Evolutionary conservation across 2,888 invertebrate species (phyloP).

Genomic region (Polia nebulosa): DNA sequence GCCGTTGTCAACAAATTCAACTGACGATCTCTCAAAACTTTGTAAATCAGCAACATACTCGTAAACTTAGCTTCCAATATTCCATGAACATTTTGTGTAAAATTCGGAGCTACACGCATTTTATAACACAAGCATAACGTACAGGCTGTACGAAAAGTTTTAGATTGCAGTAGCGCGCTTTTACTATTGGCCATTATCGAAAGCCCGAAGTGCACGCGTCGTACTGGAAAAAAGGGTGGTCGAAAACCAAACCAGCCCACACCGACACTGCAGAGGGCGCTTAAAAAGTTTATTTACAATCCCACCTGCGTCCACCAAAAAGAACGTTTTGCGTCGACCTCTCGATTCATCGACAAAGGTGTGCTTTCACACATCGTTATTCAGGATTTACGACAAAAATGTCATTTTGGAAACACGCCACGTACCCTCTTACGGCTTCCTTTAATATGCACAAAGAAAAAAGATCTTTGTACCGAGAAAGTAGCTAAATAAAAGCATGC

Average conservation of each 20-base stretch:
- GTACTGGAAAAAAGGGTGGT: slow-evolving; percentile 43
- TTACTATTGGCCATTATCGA: slow-evolving; percentile 48
- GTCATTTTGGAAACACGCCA: slow-evolving; percentile 80
- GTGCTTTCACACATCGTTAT: slow-evolving; percentile 82
- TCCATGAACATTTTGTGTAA: background rate
- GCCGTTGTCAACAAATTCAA: background rate
- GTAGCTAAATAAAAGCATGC: slow-evolving; percentile 79
- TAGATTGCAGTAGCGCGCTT: slow-evolving; percentile 23
- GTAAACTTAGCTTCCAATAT: slow-evolving; percentile 20
- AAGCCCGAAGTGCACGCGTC: slow-evolving; percentile 31
- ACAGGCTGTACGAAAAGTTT: slow-evolving; percentile 10
- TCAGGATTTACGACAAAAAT: slow-evolving; percentile 79
- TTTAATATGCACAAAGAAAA: slow-evolving; percentile 88
- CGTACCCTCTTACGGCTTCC: slow-evolving; percentile 79
- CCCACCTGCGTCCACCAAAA: slow-evolving; percentile 62
- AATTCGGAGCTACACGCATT: slow-evolving; percentile 13
- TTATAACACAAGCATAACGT: slow-evolving; percentile 6
- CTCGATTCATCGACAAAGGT: slow-evolving; percentile 71
- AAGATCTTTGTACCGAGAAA: slow-evolving; percentile 78
- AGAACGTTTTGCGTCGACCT: slow-evolving; percentile 62
- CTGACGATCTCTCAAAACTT: background rate
- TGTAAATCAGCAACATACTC: background rate
- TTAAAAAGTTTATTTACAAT: slow-evolving; percentile 67
- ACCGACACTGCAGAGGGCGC: slow-evolving; percentile 32
- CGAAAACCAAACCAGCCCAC: slow-evolving; percentile 37